Evolutionary conservation across 1,140 invertebrate species (phyloP).

Genomic region (Batillaria attramentaria): DNA sequence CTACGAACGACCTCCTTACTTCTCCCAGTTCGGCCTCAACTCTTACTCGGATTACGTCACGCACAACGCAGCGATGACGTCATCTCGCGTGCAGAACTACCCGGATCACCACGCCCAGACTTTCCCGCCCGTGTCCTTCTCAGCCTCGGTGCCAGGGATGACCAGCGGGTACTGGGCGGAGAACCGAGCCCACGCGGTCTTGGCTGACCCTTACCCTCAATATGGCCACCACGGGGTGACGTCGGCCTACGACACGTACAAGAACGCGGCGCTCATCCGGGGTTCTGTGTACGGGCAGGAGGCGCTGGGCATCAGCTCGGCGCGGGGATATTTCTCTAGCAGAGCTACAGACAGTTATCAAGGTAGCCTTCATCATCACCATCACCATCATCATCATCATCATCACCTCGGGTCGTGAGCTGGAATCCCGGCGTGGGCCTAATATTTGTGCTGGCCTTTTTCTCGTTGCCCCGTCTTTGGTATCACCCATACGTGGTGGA

Average conservation of each 20-base stretch:
- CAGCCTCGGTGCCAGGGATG: slow-evolving; percentile 42
- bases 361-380: slow-evolving; percentile 46
- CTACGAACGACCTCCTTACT: slow-evolving; percentile 55
- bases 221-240: slow-evolving; percentile 55
- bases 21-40: slow-evolving; percentile 53
- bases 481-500: too few relatives aligned
- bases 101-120: slow-evolving; percentile 50
- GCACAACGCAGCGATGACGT: slow-evolving; percentile 36
- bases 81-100: slow-evolving; percentile 42
- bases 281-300: slow-evolving; percentile 50
- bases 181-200: slow-evolving; percentile 40
- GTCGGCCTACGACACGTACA: slow-evolving; percentile 55
- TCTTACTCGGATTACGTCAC: slow-evolving; percentile 58
- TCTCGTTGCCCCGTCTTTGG: too few relatives aligned
- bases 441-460: too few relatives aligned
- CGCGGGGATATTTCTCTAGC: slow-evolving; percentile 46
- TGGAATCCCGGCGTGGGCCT: too few relatives aligned
- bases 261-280: slow-evolving; percentile 53
- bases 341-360: slow-evolving; percentile 59
- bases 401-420: background rate
- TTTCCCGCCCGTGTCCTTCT: slow-evolving; percentile 49
- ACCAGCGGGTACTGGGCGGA: slow-evolving; percentile 55
- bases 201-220: slow-evolving; percentile 50
- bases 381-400: background rate
- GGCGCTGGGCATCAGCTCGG: slow-evolving; percentile 51